These are phyloP conservation scores for Anisognathus igniventris DNA, from an alignment of 2,797 vertebrate genomes.

Conservation along the genomic window DNA sequence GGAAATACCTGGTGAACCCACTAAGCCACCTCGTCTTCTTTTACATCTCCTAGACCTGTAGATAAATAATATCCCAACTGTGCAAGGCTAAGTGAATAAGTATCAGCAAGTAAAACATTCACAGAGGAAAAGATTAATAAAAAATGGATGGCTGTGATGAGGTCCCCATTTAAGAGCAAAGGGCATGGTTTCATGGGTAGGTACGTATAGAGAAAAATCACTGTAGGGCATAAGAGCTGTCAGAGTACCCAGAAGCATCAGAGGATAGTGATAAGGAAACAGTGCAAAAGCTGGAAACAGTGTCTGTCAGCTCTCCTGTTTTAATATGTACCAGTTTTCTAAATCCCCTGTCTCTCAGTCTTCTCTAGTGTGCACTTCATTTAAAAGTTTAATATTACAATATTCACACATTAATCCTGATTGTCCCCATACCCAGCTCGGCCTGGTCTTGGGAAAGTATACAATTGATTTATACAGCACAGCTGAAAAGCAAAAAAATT, in stretches of 20 bases:
- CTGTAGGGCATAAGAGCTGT: not conserved
- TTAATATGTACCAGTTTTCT: not conserved
- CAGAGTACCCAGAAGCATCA: not conserved
- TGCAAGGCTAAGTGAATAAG: not conserved
- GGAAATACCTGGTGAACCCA: not conserved
- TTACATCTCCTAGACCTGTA: not conserved
- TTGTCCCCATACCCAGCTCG: not conserved
- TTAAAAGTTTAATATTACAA: slow-evolving; percentile 37
- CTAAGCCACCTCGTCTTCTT: not conserved
- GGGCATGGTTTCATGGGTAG: not conserved
- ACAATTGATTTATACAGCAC: not conserved
- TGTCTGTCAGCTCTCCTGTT: not conserved
- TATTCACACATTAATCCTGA: slow-evolving; percentile 18
- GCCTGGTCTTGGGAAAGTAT: slow-evolving; percentile 1
- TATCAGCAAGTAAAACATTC: not conserved
- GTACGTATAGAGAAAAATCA: not conserved
- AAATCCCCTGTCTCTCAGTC: not conserved
- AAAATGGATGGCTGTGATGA: not conserved
- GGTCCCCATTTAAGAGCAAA: not conserved
- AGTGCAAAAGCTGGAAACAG: not conserved
- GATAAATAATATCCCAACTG: not conserved
- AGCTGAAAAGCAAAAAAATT: slow-evolving; percentile 15
- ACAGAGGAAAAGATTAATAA: not conserved
- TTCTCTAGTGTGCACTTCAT: slow-evolving; percentile 47
- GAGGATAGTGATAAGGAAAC: not conserved